Evolutionary conservation across 2,797 vertebrate species (phyloP), one percentile per base, ranked within the genome.

Genomic region (Silurus lanzhouensis): DNA sequence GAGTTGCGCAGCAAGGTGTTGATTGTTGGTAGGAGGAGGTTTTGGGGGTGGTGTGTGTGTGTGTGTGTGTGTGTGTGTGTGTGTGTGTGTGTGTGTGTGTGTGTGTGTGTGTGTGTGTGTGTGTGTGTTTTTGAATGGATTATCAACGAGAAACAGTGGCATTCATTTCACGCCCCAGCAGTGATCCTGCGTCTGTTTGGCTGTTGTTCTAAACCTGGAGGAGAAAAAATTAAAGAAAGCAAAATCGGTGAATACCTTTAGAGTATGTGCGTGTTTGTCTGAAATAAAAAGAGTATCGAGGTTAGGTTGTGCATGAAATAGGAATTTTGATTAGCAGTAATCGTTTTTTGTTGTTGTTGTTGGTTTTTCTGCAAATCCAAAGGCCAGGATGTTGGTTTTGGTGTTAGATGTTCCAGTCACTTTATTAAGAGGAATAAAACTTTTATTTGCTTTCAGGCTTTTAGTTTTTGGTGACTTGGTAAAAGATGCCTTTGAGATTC

Each of bases 91-190:
- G 27, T 27, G 27, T 27, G 27, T 27, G 27, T 27, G 27, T 27
- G 27, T 27, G 27, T 27, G 27, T 27, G 27, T 27, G 27, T 27
- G 27, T 27, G 27, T 27, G 27, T 27, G 27, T 27, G 27, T 48
- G 48, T 48, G 48, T 48, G 48, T 48, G 48, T 48, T 75, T 88
- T 87, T 48, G 66, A 91, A 85, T 81, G 90, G 88, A 91, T 92
- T 93, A 92, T 93, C 91, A 91, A 83, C 91, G 84, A n/a, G 85
- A 83, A 91, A 87, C 91, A 92, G 91, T 86, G 74, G 87, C 90
- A 88, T 83, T 92, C 87, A 93, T 93, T 93, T 91, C 90, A 92
- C 88, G 90, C 88, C 87, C 86, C 87, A 90, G 87, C 82, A 90
- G 81, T 46, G 82, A 83, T 77, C 83, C 85, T 48, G 86, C 38